phyloP scores from a whole-genome alignment of 2,888 invertebrate genomes.

The Oligia fasciuncula region DNA sequence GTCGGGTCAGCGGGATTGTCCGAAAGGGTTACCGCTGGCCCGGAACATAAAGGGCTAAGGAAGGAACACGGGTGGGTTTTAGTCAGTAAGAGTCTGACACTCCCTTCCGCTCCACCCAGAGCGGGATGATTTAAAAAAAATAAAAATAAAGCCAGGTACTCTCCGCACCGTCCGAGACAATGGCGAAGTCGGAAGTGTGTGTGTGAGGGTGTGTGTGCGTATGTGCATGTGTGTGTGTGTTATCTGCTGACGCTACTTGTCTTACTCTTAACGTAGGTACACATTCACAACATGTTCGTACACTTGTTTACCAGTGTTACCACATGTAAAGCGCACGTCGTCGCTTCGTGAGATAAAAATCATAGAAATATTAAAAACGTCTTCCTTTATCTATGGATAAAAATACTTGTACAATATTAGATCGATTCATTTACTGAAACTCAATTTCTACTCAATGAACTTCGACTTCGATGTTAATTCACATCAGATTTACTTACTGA shows the following conservation, averaged over 20 bases:
- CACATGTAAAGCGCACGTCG: neutral
- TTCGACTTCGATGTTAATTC: neutral
- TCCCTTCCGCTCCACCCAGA: too few species aligned
- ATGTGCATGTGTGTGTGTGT: neutral
- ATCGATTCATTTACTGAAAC: neutral
- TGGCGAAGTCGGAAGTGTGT: too few species aligned
- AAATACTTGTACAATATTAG: neutral
- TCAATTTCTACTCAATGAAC: too few species aligned
- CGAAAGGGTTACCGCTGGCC: too few species aligned
- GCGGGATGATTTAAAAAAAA: too few species aligned
- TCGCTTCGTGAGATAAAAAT: neutral
- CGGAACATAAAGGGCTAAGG: too few species aligned
- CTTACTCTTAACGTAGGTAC: neutral
- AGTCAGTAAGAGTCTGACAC: too few species aligned
- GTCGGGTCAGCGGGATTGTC: too few species aligned
- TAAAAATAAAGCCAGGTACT: neutral
- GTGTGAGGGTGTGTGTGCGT: neutral
- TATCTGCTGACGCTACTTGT: neutral
- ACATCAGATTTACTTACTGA: neutral
- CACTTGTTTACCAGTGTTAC: neutral
- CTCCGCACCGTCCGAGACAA: neutral
- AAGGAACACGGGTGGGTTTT: too few species aligned
- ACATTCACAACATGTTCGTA: neutral
- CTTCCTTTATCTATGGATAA: neutral
- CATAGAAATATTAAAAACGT: neutral